Conservation (phyloP, 2,888 invertebrate genomes). For the Smittia aterrima region DNA sequence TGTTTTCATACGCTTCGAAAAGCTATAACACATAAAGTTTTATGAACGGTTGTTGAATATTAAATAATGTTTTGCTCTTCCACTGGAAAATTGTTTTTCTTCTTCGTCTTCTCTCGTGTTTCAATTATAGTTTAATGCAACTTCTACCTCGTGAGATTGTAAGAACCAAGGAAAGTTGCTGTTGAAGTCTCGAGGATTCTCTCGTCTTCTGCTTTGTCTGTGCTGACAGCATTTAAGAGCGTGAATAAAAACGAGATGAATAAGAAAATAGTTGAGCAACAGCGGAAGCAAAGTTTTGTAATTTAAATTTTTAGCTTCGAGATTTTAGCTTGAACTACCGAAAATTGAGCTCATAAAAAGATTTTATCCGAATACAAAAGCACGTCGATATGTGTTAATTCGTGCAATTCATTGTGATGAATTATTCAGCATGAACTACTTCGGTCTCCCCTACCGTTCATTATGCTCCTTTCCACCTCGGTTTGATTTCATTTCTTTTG, state of each 20-base stretch:
- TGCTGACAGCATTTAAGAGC: background rate
- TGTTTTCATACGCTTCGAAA: conserved; percentile 32
- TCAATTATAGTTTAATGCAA: conserved; percentile 39
- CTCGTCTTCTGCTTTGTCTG: background rate
- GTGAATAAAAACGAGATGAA: background rate
- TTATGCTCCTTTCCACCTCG: background rate
- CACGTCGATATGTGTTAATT: conserved; percentile 31
- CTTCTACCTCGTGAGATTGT: background rate
- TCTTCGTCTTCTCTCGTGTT: conserved; percentile 34
- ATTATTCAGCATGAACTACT: conserved; percentile 35
- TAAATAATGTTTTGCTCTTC: conserved; percentile 36
- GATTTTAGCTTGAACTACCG: background rate
- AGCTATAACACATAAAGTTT: conserved; percentile 38
- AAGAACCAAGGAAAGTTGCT: background rate
- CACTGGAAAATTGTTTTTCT: conserved; percentile 38
- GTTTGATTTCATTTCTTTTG: background rate
- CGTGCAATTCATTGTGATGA: conserved; percentile 26
- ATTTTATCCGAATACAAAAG: background rate
- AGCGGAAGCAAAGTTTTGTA: conserved; percentile 11
- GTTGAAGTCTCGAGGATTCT: background rate
- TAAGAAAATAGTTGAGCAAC: background rate
- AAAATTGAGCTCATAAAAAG: background rate
- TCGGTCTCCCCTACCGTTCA: conserved; percentile 8
- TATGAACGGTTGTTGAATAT: conserved; percentile 39
- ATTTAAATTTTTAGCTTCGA: background rate